These are phyloP conservation scores for Molanna angustata DNA, from an alignment of 2,888 invertebrate species.

Conservation along the genomic window DNA sequence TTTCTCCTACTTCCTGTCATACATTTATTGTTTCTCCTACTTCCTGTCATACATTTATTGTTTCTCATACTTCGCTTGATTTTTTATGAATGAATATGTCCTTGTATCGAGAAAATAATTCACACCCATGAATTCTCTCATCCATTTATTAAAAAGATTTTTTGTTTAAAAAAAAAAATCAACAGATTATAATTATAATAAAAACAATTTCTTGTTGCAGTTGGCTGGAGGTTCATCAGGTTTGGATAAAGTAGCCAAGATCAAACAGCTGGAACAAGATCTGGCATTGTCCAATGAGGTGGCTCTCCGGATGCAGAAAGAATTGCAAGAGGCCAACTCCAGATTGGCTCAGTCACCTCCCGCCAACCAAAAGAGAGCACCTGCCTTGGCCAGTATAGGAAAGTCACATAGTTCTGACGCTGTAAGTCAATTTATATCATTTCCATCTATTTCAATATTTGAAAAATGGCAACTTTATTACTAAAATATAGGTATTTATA, in stretches of 20 bases:
- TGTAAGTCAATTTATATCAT: conserved; percentile 43
- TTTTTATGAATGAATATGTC: too few relatives aligned
- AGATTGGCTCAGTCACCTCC: conserved; percentile 52
- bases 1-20: too few relatives aligned
- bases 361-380: conserved; percentile 55
- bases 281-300: conserved; percentile 77
- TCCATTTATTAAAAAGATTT: too few relatives aligned
- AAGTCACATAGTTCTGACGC: conserved; percentile 60
- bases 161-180: too few relatives aligned
- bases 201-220: conserved; percentile 39
- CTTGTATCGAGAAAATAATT: too few relatives aligned
- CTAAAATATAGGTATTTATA: too few relatives aligned
- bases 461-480: conserved; percentile 11
- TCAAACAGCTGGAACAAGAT: conserved; percentile 84
- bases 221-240: conserved; percentile 59
- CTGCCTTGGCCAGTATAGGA: conserved; percentile 54
- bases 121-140: too few relatives aligned
- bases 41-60: too few relatives aligned
- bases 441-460: neutral
- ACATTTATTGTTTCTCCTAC: too few relatives aligned
- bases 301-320: conserved; percentile 64
- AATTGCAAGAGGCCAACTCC: conserved; percentile 64
- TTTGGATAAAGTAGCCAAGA: conserved; percentile 62
- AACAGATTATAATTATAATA: too few relatives aligned
- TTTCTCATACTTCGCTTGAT: too few relatives aligned